Base-by-base conservation (phyloP, 2,797 vertebrate species). In the Diplodus puntazzo region DNA sequence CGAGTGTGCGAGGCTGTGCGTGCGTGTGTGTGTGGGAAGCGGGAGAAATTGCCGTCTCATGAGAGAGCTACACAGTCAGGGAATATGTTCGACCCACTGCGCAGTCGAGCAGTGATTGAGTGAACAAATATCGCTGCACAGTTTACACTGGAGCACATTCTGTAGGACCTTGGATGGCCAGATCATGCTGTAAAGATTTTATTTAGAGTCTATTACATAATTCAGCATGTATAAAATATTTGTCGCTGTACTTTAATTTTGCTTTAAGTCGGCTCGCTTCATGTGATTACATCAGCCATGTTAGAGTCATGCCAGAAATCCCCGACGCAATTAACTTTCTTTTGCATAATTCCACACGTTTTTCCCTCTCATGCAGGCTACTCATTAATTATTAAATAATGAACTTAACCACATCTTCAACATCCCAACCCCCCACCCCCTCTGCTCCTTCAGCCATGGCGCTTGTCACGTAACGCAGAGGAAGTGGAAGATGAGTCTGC, bases 21-120 rank as follows among this genome's bases (percentile, higher is more conserved):
- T 45, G 77, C 6, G 77, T 49, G 63, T 75, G 67, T 54, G 62
- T 43, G 62, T 54, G 77, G 4, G 50, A 2, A 20, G 50, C 42
- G 25, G 45, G 30, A 66, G 60, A 70, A 61, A 61, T 42, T 66
- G 46, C 63, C 21, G 5, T 65, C 80, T 65, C 57, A 3, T 11
- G 70, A 82, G 77, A 84, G 74, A 18, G 23, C 63, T 73, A 16
- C 63, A 70, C 9, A 65, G 69, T 34, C 39, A 10, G 23, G 58
- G 75, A 82, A 72, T 67, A 34, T 82, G 66, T 67, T 73, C 77
- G 69, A 52, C 42, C 66, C 46, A 25, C 52, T 14, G 46, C 11
- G n/a, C 43, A 4, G 62, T 83, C 27, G 21, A 71, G 71, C 58
- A 34, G 64, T 75, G 80, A 86, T 63, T 46, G 75, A 79, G 52